Base-by-base conservation (phyloP, 2,113 vertebrate genomes). In the Nyctereutes procyonoides region DNA sequence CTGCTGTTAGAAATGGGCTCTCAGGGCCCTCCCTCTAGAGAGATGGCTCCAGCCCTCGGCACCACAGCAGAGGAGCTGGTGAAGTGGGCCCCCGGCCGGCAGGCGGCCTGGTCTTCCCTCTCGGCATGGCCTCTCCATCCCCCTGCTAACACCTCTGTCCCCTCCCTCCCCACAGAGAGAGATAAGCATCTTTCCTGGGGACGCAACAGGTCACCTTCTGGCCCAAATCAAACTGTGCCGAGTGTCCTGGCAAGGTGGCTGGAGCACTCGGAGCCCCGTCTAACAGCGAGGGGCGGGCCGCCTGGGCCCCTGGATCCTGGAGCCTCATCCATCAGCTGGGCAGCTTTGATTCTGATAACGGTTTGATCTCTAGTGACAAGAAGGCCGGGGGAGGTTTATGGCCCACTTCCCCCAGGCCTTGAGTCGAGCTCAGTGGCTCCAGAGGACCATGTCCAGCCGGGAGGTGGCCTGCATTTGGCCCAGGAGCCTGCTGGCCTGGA, bases 281-380 rank as follows among this genome's bases (percentile, higher is more conserved):
- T 92, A 96, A 94, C 96, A 97, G 97, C 90, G 0, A 97, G 94
- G 98, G 98, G 92, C 95, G 91, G 63, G 95, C 93, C 1, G 97
- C 95, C 97, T 62, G 97, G 93, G 28, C 85, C 96, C 93, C 86
- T 58, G 96, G 71, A 67, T 6, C 85, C 22, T 62, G 89, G 12
- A 55, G 56, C 67, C 77, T 55, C 92, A 93, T 35, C 97, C 91
- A 86, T 98, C 97, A 97, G 97, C 22, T 1, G 86, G 48, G 87
- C 1, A 11, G 76, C 98, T 99, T 98, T 98, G 98, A 98, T 98
- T 98, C 95, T 0, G 98, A 98, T 98, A 98, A 93, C 0, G 56
- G 97, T 98, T 86, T 92, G 56, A 62, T 94, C 87, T 96, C 95
- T 30, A 4, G 62, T 3, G 53, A 56, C n/a, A 65, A 48, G 0